A percentile compares a stretch with the other conserved stretches of the same genome.
Conservation (phyloP, 37 sponge, comb jelly and placozoan species). For the Corticium candelabrum region DNA sequence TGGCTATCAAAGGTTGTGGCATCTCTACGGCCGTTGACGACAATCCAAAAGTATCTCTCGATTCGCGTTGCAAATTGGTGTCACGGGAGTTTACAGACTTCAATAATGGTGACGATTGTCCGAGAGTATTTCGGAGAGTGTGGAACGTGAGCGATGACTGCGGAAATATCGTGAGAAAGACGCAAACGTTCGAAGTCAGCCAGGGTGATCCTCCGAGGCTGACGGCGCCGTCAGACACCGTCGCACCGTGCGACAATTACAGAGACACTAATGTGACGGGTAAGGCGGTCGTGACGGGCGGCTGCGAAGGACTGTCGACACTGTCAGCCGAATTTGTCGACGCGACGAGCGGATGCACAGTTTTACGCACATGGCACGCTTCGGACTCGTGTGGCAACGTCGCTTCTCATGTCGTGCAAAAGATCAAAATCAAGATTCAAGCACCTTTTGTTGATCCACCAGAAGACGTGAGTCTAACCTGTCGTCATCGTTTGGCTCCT, state of each 20-base stretch:
- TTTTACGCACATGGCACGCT: not conserved
- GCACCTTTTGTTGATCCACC: not conserved
- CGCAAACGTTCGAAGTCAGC: too few relatives aligned
- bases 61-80: too few relatives aligned
- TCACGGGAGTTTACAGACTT: too few relatives aligned
- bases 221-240: not conserved
- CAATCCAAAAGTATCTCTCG: too few relatives aligned
- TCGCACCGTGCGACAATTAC: not conserved
- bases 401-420: not conserved
- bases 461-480: not conserved
- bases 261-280: not conserved
- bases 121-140: not conserved
- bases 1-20: too few relatives aligned
- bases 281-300: not conserved
- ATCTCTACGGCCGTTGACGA: too few relatives aligned
- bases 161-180: not conserved
- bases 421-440: not conserved
- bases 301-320: not conserved
- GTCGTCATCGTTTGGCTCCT: not conserved
- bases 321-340: not conserved
- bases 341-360: not conserved
- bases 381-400: not conserved
- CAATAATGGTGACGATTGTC: too few relatives aligned
- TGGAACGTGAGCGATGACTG: not conserved
- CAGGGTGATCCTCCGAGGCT: not conserved